Conservation (phyloP, 2,797 vertebrate genomes). For the Oreortyx pictus region DNA sequence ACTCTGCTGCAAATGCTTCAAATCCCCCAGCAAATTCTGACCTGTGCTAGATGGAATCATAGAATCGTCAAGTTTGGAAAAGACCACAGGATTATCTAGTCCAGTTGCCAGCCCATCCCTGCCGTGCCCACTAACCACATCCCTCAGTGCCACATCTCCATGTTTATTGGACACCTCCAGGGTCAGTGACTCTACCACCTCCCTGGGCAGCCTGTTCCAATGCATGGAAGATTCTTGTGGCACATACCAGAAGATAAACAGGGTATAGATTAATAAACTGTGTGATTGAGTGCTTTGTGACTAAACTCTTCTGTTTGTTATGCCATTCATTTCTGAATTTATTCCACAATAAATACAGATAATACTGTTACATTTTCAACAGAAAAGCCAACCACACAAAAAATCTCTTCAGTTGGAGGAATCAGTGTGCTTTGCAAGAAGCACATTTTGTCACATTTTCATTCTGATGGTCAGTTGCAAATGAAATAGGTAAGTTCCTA, state of each 20-base stretch:
- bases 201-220: no score
- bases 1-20: neutral
- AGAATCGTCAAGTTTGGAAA: no score
- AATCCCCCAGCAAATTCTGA: neutral
- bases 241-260: constrained; percentile 32
- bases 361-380: neutral
- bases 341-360: constrained; percentile 10
- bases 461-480: neutral
- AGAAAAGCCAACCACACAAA: neutral
- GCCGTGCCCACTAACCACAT: no score
- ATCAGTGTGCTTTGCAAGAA: neutral
- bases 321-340: constrained; percentile 27
- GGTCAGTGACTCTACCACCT: no score
- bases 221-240: neutral
- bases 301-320: neutral
- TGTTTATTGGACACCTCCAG: no score
- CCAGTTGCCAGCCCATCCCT: no score
- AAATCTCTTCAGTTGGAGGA: neutral
- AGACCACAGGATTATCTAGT: no score
- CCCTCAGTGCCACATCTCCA: no score
- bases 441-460: neutral
- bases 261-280: neutral
- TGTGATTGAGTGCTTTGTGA: constrained; percentile 15
- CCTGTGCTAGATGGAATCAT: neutral
- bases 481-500: neutral